Evolutionary conservation across 35 echinoderm and acorn worm genomes (phyloP), one percentile per base, ranked within the genome.

Genomic region (Heliocidaris tuberculata): DNA sequence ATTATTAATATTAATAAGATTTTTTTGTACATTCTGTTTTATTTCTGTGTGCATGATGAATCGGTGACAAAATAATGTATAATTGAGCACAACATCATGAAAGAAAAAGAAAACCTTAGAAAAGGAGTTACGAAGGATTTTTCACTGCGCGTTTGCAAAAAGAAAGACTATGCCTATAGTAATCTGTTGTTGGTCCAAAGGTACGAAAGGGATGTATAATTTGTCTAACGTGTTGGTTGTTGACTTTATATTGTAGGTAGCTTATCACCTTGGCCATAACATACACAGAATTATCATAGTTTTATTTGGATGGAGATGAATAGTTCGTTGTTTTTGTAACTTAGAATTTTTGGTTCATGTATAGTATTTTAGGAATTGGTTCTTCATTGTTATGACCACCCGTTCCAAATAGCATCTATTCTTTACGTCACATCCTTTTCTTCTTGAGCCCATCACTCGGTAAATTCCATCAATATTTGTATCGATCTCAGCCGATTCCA

Each of bases 401-500:
- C 65, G 4, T 78, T 24, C 65, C 19, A 78, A 78, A 78, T n/a
- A 78, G 65, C 21, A 27, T 78, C 65, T n/a, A 78, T 78, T 78
- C 65, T 78, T 78, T 78, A 6, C 65, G 65, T 78, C 65, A n/a
- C 65, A 78, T 27, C 27, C 65, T 78, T 78, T 89, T 30, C 16
- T 89, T n/a, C 29, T 47, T 42, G 2, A 88, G 4, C 31, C 87
- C 15, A 11, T 89, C 87, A 47, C 87, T 42, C 15, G 19, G 87
- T 89, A 48, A 89, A 48, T 89, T 89, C 85, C 87, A 89, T 89
- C 87, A 89, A 89, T 89, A 89, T 89, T 89, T 9, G 29, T 89
- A 89, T 89, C 87, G 87, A 89, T 89, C 87, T 48, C 29, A 17
- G 9, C 87, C 87, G 87, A 32, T 5, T 89, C 87, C 87, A 47